phyloP scores from a whole-genome alignment of 64 coral and sea anemone species.

The Actinia tenebrosa region DNA sequence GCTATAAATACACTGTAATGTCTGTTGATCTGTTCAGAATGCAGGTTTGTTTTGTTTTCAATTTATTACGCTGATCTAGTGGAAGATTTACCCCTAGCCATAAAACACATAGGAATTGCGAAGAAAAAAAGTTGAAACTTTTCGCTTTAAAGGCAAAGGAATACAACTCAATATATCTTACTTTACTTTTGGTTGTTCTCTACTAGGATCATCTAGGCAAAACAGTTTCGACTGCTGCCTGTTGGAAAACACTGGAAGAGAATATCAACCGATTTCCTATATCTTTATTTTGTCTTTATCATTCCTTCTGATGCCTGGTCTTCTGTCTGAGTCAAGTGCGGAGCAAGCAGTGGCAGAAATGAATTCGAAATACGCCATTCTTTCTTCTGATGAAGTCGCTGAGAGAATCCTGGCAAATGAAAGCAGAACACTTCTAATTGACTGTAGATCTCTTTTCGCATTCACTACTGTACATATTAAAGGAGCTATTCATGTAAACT shows the following conservation, averaged over 20 bases:
- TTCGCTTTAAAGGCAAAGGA: background rate
- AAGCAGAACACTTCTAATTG: slow-evolving; percentile 63
- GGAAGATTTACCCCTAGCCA: background rate
- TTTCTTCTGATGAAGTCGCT: slow-evolving; percentile 71
- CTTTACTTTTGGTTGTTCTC: background rate
- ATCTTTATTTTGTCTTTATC: background rate
- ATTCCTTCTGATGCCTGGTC: slow-evolving; percentile 81
- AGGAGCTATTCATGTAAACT: slow-evolving; percentile 98
- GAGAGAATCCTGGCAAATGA: slow-evolving; percentile 45
- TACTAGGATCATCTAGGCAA: background rate
- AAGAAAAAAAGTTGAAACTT: background rate
- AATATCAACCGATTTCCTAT: background rate
- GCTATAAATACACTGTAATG: background rate
- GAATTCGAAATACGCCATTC: slow-evolving; percentile 58
- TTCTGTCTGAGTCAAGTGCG: slow-evolving; percentile 54
- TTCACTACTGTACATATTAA: slow-evolving; percentile 87
- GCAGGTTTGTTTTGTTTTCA: background rate
- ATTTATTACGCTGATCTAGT: background rate
- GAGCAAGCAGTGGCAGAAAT: background rate
- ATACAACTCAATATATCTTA: background rate
- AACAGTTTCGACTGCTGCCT: background rate
- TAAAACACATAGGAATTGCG: background rate
- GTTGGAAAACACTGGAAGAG: background rate
- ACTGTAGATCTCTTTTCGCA: slow-evolving; percentile 81
- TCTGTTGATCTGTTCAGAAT: background rate